Evolutionary conservation across 2,888 invertebrate genomes (phyloP), one percentile per base, ranked within the genome.

Genomic region (Halictus quadricinctus): DNA sequence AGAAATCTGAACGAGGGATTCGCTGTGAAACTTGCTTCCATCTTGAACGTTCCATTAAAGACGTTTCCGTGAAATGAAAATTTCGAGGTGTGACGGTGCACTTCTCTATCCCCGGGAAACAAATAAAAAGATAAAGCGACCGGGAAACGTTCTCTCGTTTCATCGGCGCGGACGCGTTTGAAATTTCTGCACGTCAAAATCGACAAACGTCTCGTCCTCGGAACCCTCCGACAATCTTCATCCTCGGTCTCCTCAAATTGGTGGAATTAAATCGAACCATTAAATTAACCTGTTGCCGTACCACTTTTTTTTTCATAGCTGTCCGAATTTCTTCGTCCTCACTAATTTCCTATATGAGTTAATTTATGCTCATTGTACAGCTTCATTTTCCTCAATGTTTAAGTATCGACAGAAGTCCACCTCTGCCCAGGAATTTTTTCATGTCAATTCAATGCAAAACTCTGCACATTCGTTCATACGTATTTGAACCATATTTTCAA

Each of bases 1-100:
- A 70, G 77, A 80, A 84, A 80, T 80, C 64, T 46, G 74, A 83
- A 80, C 69, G 70, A 50, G 70, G 50, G 74, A 73, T 29, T 79
- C 48, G 41, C 69, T 60, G 70, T 60, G 73, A 50, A 73, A 77
- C 41, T 60, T 60, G 60, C 73, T 70, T 79, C 60, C 18, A 54
- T 48, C n/a, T 72, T 15, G 72, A 73, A 79, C 73, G 76, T 7
- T 74, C 43, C 69, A 64, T 83, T 58, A 18, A 54, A 29, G 50
- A 29, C 60, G 29, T 25, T 58, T 72, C 70, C 54, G 48, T 46
- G 64, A 83, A 66, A 82, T 84, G 75, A 76, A 78, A 50, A 72
- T 46, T 72, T 72, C 50, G 43, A n/a, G 70, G 69, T 41, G 69
- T 41, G 41, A 70, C 43, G n/a, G 43, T 21, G 41, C 70, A 41